Percentiles rank a stretch among this genome's conserved stretches.
Evolutionary conservation across 1,140 invertebrate species (phyloP).

Genomic region (Nymphalis io): DNA sequence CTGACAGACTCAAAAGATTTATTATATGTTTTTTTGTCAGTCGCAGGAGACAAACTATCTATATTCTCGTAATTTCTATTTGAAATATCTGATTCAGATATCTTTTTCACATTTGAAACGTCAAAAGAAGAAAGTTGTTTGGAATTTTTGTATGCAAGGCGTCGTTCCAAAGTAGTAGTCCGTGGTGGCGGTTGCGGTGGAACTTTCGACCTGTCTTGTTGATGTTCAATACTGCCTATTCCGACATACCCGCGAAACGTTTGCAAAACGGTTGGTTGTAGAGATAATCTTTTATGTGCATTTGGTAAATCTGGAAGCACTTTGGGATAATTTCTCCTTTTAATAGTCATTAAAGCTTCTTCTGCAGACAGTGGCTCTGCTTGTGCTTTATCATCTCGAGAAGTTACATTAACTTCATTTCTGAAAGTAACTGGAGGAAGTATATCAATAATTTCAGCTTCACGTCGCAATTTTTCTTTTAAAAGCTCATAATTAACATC

Average conservation of each 20-base stretch:
- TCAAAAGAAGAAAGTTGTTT: conserved; percentile 70
- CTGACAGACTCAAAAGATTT: conserved; percentile 51
- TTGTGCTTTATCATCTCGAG: conserved; percentile 73
- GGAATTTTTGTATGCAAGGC: conserved; percentile 67
- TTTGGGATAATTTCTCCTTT: conserved; percentile 90
- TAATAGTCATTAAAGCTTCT: conserved; percentile 87
- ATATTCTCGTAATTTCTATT: conserved; percentile 70
- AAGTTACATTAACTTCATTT: conserved; percentile 88
- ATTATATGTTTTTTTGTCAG: conserved; percentile 39
- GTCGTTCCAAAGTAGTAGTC: conserved; percentile 83
- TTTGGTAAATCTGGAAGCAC: conserved; percentile 88
- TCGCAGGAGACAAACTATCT: conserved; percentile 50
- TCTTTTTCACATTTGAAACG: conserved; percentile 48
- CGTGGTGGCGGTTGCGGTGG: conserved; percentile 85
- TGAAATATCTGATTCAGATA: conserved; percentile 36
- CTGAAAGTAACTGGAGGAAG: conserved; percentile 78
- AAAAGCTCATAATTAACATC: conserved; percentile 78
- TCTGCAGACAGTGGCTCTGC: conserved; percentile 81
- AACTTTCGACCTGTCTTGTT: conserved; percentile 71
- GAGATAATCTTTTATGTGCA: conserved; percentile 80
- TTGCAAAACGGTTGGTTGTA: conserved; percentile 78
- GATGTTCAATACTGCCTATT: conserved; percentile 65
- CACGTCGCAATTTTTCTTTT: conserved; percentile 57
- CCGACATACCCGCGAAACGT: conserved; percentile 58
- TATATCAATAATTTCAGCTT: conserved; percentile 69